These are phyloP conservation scores for Aphelocoma coerulescens DNA, from an alignment of 2,113 vertebrate species.

Conservation along the genomic window DNA sequence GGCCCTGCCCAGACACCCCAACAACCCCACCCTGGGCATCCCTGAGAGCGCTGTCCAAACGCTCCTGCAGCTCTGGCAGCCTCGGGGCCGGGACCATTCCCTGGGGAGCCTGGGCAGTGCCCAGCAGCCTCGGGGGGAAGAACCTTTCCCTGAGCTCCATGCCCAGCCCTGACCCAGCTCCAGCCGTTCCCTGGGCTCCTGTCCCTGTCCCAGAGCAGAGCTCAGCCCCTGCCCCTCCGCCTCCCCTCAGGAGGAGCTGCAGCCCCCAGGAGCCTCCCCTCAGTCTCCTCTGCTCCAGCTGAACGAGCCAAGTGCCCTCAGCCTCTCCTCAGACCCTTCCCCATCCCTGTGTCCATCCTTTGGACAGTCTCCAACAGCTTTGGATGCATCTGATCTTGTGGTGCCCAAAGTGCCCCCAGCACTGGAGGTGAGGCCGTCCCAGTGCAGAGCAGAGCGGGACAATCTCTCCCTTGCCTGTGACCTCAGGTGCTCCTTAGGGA, in stretches of 20 bases:
- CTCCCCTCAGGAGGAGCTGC: background rate
- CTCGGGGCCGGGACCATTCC: background rate
- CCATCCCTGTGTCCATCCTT: accelerated
- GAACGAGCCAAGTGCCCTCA: background rate
- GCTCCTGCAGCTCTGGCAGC: background rate
- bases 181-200: background rate
- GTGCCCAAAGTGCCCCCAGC: background rate
- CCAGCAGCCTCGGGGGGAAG: background rate
- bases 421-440: background rate
- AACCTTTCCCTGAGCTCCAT: background rate
- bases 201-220: background rate
- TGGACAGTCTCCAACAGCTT: background rate
- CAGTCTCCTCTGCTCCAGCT: background rate
- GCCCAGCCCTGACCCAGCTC: background rate
- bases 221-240: background rate
- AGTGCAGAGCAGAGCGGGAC: background rate
- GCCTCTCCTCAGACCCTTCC: background rate
- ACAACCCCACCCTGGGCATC: background rate
- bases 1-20: background rate
- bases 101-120: background rate
- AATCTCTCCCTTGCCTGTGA: background rate
- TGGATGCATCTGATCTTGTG: background rate
- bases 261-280: too few species aligned
- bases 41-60: background rate
- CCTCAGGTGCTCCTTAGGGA: background rate